Evolutionary conservation across 2,113 vertebrate genomes (phyloP).

Genomic region (Pseudorectes ferrugineus): DNA sequence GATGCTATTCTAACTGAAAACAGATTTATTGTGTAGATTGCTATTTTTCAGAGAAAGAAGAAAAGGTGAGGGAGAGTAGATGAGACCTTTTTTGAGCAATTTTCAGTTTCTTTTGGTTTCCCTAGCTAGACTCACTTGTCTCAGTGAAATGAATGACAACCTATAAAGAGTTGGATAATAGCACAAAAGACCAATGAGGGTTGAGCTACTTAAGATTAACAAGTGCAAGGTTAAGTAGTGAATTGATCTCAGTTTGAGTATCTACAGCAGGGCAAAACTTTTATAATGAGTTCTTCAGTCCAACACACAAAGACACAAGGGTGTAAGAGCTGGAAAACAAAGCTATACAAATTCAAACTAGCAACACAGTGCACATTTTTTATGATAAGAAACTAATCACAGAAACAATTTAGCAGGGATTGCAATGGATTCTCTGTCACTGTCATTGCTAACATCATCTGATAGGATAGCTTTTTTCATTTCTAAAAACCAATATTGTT

Average conservation of each 20-base stretch:
- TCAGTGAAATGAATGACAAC: background rate
- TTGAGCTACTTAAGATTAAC: background rate
- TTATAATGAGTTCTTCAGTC: background rate
- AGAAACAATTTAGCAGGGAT: background rate
- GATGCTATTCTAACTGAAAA: background rate
- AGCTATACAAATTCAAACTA: background rate
- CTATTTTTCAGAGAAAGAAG: background rate
- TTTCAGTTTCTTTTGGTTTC: background rate
- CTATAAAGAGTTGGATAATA: background rate
- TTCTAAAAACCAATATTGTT: background rate
- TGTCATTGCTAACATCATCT: background rate
- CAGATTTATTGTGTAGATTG: background rate
- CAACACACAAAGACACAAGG: background rate
- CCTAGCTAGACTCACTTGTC: background rate
- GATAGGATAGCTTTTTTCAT: background rate
- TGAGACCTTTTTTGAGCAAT: background rate
- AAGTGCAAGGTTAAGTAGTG: background rate
- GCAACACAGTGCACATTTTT: accelerated
- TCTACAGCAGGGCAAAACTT: background rate
- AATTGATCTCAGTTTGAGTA: background rate
- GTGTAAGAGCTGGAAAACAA: background rate
- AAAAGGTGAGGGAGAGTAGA: background rate
- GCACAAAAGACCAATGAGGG: background rate
- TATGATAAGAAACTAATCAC: background rate
- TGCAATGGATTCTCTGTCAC: background rate